phyloP scores from a whole-genome alignment of 2,797 vertebrate genomes.

The Argya squamiceps region DNA sequence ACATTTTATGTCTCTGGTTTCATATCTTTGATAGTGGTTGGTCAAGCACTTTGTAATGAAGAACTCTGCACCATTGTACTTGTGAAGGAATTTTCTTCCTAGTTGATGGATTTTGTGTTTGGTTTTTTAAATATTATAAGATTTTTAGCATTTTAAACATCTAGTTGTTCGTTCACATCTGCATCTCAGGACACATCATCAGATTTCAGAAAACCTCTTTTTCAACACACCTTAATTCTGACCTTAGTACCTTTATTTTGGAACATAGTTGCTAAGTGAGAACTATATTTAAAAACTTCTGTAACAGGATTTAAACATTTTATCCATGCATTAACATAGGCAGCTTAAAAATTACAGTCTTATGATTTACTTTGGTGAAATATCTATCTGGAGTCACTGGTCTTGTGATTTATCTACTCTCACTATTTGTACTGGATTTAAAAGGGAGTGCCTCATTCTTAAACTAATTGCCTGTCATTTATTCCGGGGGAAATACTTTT shows the following conservation, averaged over 20 bases:
- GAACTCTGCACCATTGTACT: not conserved
- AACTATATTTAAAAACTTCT: not conserved
- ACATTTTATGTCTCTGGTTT: not conserved
- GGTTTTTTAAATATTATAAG: not conserved
- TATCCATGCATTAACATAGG: not conserved
- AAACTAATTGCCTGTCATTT: conserved; percentile 26
- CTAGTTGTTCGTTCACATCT: not conserved
- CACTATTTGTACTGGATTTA: conserved; percentile 45
- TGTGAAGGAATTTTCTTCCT: not conserved
- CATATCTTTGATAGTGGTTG: not conserved
- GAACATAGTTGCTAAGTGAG: not conserved
- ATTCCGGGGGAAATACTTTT: conserved; percentile 30
- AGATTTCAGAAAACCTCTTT: not conserved
- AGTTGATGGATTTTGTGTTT: not conserved
- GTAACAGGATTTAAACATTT: conserved; percentile 3
- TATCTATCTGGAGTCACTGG: not conserved
- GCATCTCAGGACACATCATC: not conserved
- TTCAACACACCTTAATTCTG: not conserved
- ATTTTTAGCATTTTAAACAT: not conserved
- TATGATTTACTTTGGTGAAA: conserved; percentile 20
- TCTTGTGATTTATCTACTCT: conserved; percentile 18
- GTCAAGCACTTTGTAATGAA: not conserved
- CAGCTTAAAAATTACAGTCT: conserved; percentile 27
- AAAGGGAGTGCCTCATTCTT: conserved; percentile 26
- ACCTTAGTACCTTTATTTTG: not conserved